phyloP scores from a whole-genome alignment of 2,113 vertebrate species.

The Limnothrissa miodon region DNA sequence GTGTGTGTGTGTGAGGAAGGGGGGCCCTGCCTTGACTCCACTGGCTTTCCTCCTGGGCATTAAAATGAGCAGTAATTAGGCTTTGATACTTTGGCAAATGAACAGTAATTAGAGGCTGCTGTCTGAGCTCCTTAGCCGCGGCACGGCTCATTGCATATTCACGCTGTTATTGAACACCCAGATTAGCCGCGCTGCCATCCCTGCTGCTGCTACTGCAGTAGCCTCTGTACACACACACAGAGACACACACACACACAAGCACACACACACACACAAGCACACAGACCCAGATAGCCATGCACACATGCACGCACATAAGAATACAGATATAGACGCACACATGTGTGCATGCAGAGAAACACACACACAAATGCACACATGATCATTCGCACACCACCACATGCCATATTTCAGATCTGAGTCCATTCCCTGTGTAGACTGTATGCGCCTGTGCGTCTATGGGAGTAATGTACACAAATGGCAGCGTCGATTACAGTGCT shows the following conservation, averaged over 20 bases:
- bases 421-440: neutral
- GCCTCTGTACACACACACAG: conserved; percentile 40
- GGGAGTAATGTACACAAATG: conserved; percentile 68
- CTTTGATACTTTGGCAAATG: conserved; percentile 99
- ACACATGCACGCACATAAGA: neutral
- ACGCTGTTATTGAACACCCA: conserved; percentile 97
- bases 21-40: conserved; percentile 87
- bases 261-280: neutral
- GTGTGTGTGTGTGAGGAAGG: conserved; percentile 22
- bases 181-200: conserved; percentile 81
- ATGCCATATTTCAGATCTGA: neutral
- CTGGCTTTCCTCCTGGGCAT: conserved; percentile 91
- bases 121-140: conserved; percentile 89
- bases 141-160: conserved; percentile 94
- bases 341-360: neutral
- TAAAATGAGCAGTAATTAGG: conserved; percentile 99
- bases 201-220: conserved; percentile 80
- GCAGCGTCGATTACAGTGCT: conserved; percentile 31
- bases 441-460: conserved; percentile 34
- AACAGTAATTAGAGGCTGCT: conserved; percentile 99
- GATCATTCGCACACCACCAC: neutral
- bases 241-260: neutral
- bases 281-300: neutral
- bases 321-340: neutral
- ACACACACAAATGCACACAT: neutral